Evolutionary conservation across 35 echinoderm and acorn worm genomes (phyloP), one percentile per base, ranked within the genome.

Genomic region (Anneissia japonica): DNA sequence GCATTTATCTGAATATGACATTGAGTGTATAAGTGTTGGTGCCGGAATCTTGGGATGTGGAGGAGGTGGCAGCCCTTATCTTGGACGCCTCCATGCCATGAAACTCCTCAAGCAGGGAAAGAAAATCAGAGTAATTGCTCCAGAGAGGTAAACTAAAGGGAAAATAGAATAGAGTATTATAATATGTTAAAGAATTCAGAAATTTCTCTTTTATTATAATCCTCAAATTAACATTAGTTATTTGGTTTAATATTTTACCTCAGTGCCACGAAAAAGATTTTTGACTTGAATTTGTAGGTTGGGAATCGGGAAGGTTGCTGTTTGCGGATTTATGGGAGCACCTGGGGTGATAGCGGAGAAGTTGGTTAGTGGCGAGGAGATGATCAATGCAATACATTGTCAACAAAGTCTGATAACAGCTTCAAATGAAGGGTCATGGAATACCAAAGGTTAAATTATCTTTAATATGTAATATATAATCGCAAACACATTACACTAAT

Each of bases 21-120:
- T 97, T 34, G 85, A 91, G 10, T 97, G 91, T 77, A 93, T 97
- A 72, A 81, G 76, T 83, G 75, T 97, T 38, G 95, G 95, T 35
- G 95, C 91, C 2, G 95, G 95, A 28, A 87, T 97, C 32, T 83
- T 97, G 0, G 95, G 95, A 11, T 97, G 88, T 46, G 95, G 95
- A 30, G 95, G 95, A 35, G 91, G 95, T 0, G 95, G 95, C 31
- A 91, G 73, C 40, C 95, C 95, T 30, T 81, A 86, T 34, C 19
- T 91, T 28, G 95, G 95, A 9, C 87, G 74, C 23, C 75, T 97
- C 13, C 80, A 64, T 40, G 81, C 88, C 36, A 32, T 74, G n/a
- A 79, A 79, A 46, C 46, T 72, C 17, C 85, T 93, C 28, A 88
- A 77, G 39, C 80, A 55, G 30, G 91, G 95, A 5, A 93, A 97